Percentiles rank a stretch among this genome's conserved stretches.
Evolutionary conservation across 2,797 vertebrate genomes (phyloP).

Genomic region (Lacerta bilineata): DNA sequence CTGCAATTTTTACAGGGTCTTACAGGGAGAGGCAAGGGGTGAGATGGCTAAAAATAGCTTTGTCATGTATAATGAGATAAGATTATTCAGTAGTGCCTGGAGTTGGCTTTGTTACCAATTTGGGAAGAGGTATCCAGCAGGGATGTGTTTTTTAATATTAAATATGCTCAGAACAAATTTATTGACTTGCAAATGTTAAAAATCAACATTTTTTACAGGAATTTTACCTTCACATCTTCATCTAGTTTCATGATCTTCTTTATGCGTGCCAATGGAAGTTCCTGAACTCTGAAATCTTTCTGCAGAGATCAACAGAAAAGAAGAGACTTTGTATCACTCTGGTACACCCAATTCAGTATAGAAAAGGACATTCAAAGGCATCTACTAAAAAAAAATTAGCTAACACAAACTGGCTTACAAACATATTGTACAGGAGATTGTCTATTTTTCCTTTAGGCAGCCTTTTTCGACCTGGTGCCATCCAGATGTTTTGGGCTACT

Average conservation of each 20-base stretch:
- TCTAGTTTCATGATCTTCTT: conserved; percentile 99
- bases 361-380: background rate
- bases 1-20: no score
- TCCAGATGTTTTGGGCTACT: no score
- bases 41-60: no score
- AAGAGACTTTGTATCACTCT: conserved; percentile 13
- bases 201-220: background rate
- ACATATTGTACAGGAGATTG: background rate
- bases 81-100: no score
- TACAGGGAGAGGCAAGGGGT: no score
- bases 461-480: no score
- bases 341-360: background rate
- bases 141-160: conserved; percentile 8
- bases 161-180: conserved; percentile 5
- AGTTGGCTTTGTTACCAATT: background rate
- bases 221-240: conserved; percentile 96
- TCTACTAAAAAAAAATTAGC: background rate
- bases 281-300: conserved; percentile 99
- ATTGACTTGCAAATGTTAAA: conserved; percentile 26
- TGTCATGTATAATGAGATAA: no score
- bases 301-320: conserved; percentile 79
- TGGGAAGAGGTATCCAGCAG: conserved; percentile 12
- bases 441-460: background rate
- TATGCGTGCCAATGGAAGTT: conserved; percentile 96
- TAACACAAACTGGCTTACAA: background rate